Evolutionary conservation across 2,888 invertebrate species (phyloP).

Genomic region (Nasonia oneida): DNA sequence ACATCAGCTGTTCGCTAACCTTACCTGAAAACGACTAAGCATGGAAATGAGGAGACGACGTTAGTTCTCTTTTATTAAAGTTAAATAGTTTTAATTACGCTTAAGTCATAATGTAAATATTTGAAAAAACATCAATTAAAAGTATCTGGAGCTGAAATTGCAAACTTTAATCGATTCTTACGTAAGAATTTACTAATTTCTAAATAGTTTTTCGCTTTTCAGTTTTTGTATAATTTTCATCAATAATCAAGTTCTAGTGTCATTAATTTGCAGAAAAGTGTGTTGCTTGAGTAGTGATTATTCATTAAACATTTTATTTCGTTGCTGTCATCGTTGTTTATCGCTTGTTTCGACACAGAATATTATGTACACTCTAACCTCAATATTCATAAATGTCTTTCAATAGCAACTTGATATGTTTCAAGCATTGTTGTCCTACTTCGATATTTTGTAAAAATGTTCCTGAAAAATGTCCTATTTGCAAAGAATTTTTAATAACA

Average conservation of each 20-base stretch:
- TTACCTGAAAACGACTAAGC: background rate
- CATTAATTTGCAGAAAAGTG: background rate
- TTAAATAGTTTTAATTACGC: background rate
- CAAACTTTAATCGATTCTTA: background rate
- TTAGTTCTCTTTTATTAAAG: background rate
- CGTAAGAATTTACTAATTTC: background rate
- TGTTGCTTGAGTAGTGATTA: background rate
- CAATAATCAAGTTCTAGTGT: background rate
- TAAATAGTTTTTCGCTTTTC: background rate
- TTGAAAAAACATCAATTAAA: background rate
- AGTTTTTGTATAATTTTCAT: background rate
- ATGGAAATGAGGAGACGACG: background rate
- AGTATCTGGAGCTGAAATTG: background rate
- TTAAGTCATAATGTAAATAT: background rate
- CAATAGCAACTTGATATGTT: slow-evolving; percentile 85
- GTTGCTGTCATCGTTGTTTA: background rate
- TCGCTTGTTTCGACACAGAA: background rate
- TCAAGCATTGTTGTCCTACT: slow-evolving; percentile 92
- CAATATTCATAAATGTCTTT: slow-evolving; percentile 36
- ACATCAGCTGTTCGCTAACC: background rate
- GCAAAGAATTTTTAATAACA: slow-evolving; percentile 74
- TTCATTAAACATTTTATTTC: background rate
- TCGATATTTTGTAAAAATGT: slow-evolving; percentile 90
- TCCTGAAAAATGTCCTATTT: slow-evolving; percentile 89
- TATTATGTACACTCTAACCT: slow-evolving; percentile 36